Conservation (phyloP, 2,113 vertebrate genomes). For the Leptobrachium leishanense region DNA sequence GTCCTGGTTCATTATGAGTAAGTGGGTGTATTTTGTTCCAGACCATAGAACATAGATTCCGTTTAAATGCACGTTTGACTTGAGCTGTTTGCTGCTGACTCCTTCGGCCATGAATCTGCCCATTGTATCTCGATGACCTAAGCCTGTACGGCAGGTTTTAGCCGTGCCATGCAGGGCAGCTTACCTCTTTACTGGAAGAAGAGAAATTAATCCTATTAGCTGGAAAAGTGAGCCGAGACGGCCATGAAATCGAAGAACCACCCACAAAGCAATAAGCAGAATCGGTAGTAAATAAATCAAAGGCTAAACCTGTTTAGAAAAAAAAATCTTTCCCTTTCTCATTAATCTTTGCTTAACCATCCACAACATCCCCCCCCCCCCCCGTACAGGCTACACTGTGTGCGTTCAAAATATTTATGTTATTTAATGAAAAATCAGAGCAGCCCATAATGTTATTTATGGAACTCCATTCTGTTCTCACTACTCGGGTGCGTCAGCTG, state of each 20-base stretch:
- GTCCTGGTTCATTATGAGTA: too few relatives aligned
- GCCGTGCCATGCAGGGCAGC: background rate
- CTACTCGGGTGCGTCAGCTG: constrained; percentile 8
- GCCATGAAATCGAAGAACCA: constrained; percentile 10
- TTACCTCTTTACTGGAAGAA: constrained; percentile 26
- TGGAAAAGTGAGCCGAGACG: constrained; percentile 15
- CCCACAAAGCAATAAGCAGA: background rate
- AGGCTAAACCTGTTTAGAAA: background rate
- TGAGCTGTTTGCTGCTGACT: constrained; percentile 15
- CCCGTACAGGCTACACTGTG: too few relatives aligned
- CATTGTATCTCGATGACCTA: constrained; percentile 27
- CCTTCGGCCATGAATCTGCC: constrained; percentile 11
- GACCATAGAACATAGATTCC: background rate
- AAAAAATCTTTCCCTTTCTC: too few relatives aligned
- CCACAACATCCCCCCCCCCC: too few relatives aligned
- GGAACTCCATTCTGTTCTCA: constrained; percentile 28
- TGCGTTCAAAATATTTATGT: background rate
- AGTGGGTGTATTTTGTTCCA: too few relatives aligned
- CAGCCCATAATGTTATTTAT: constrained; percentile 22
- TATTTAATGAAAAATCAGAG: constrained; percentile 15
- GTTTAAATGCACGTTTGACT: constrained; percentile 1
- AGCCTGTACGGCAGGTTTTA: constrained; percentile 6
- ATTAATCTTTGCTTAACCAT: too few relatives aligned
- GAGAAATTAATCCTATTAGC: constrained; percentile 11
- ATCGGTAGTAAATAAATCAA: background rate